Percentiles rank a stretch among this genome's conserved stretches.
phyloP scores from a whole-genome alignment of 2,888 invertebrate genomes.

The Himalopsyche anomala region DNA sequence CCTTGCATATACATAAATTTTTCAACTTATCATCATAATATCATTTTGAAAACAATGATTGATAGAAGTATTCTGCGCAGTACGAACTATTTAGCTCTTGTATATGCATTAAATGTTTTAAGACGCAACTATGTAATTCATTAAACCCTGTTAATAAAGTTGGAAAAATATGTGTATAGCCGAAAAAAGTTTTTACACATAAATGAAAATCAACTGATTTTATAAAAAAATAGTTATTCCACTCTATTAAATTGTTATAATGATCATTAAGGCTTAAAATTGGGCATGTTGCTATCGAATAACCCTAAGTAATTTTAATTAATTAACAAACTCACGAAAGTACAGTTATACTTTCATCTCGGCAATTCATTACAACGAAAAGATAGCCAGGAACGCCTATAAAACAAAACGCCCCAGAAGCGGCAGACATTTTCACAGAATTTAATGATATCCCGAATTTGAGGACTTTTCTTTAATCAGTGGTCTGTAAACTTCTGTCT shows the following conservation, averaged over 20 bases:
- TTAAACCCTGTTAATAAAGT: no score
- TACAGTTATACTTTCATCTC: neutral
- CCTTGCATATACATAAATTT: no score
- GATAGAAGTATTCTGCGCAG: no score
- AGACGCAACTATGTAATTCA: no score
- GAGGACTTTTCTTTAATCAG: neutral
- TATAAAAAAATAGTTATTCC: neutral
- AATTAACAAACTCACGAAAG: neutral
- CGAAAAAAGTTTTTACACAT: neutral
- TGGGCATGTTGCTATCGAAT: slow-evolving; percentile 12
- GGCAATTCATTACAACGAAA: neutral
- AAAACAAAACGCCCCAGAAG: neutral
- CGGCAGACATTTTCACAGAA: neutral
- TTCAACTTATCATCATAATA: no score
- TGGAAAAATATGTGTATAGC: no score
- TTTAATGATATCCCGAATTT: slow-evolving; percentile 10
- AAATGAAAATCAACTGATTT: neutral
- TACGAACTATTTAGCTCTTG: no score
- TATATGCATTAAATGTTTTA: no score
- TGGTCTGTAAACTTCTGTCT: neutral
- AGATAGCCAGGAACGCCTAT: neutral
- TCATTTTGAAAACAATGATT: no score
- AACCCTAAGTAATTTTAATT: neutral
- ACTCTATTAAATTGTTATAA: neutral
- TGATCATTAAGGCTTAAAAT: neutral